Conservation (phyloP, 2,888 invertebrate genomes). For the Carpatolechia fugitivella region DNA sequence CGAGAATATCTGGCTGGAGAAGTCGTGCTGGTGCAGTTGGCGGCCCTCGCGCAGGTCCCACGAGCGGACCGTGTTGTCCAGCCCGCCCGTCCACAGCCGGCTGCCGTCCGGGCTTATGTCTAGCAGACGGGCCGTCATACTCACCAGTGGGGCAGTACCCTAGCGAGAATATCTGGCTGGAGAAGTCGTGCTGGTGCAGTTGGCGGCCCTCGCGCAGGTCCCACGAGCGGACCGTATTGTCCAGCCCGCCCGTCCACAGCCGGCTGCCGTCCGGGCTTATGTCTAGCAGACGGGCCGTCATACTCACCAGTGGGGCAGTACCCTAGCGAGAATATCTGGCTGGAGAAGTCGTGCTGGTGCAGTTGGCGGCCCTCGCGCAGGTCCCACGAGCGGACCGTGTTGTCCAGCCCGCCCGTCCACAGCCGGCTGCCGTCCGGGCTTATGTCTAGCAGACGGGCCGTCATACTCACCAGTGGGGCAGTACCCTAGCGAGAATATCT, state of each 20-base stretch:
- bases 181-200: conserved; percentile 96
- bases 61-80: conserved; percentile 97
- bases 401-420: too few species aligned
- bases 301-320: conserved; percentile 92
- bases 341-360: conserved; percentile 97
- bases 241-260: too few species aligned
- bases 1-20: conserved; percentile 93
- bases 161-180: conserved; percentile 91
- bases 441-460: too few species aligned
- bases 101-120: too few species aligned
- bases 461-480: conserved; percentile 97
- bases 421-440: too few species aligned
- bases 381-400: conserved; percentile 98
- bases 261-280: too few species aligned
- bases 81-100: too few species aligned
- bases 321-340: conserved; percentile 90
- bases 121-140: too few species aligned
- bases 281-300: too few species aligned
- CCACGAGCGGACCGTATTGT: conserved; percentile 98
- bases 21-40: conserved; percentile 97
- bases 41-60: conserved; percentile 97
- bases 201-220: conserved; percentile 95
- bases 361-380: conserved; percentile 94
- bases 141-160: conserved; percentile 94
- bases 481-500: conserved; percentile 92